phyloP scores from a whole-genome alignment of 1,140 invertebrate genomes.

The Stenopsyche tienmushanensis region DNA sequence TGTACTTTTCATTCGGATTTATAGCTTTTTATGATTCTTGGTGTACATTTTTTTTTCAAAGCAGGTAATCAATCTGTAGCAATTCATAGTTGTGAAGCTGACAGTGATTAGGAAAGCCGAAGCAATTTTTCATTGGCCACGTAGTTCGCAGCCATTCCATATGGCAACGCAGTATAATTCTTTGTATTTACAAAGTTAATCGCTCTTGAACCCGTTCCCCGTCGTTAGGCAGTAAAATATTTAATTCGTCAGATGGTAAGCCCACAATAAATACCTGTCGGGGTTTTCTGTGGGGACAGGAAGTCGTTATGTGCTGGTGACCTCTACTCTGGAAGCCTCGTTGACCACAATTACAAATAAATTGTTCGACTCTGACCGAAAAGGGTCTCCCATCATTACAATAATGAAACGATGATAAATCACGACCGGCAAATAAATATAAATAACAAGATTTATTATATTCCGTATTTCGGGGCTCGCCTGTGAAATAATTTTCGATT shows the following conservation, averaged over 20 bases:
- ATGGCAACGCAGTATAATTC: too few relatives aligned
- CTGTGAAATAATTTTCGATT: too few relatives aligned
- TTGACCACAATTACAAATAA: constrained; percentile 33
- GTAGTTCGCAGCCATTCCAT: too few relatives aligned
- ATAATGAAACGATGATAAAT: constrained; percentile 27
- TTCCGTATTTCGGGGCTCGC: too few relatives aligned
- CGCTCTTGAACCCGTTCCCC: constrained; percentile 15
- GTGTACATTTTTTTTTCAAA: too few relatives aligned
- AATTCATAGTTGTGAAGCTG: too few relatives aligned
- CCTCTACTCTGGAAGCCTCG: constrained; percentile 27
- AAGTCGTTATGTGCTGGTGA: constrained; percentile 40
- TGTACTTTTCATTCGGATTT: too few relatives aligned
- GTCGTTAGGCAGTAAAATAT: constrained; percentile 27
- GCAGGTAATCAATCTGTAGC: too few relatives aligned
- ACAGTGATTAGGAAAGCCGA: not conserved
- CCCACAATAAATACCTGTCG: constrained; percentile 21
- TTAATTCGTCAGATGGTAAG: constrained; percentile 28
- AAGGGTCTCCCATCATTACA: not conserved
- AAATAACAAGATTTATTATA: not conserved
- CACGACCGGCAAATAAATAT: not conserved
- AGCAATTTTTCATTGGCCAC: constrained; percentile 1
- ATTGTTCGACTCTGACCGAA: too few relatives aligned
- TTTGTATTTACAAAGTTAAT: constrained; percentile 13
- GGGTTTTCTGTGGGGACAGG: constrained; percentile 24
- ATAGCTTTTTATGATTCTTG: too few relatives aligned